phyloP scores from a whole-genome alignment of 1,140 invertebrate genomes.

The Microplitis demolitor region DNA sequence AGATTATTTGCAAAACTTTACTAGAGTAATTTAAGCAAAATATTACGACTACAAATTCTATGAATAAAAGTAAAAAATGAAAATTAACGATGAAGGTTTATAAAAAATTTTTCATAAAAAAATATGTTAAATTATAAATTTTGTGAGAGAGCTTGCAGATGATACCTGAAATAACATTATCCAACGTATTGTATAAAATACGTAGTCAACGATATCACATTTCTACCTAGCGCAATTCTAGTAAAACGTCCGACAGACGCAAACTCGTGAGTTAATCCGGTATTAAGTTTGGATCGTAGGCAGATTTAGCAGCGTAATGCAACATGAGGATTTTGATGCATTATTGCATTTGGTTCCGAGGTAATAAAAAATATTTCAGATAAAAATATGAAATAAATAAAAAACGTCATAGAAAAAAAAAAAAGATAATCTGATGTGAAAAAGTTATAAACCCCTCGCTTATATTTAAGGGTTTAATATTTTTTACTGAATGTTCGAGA shows the following conservation, averaged over 20 bases:
- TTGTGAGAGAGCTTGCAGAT: conserved; percentile 8
- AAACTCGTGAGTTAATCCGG: conserved; percentile 26
- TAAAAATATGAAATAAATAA: background rate
- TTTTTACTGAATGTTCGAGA: background rate
- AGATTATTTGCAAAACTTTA: too few relatives aligned
- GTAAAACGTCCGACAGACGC: conserved; percentile 4
- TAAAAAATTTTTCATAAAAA: background rate
- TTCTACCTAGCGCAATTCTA: conserved; percentile 33
- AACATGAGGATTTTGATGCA: conserved; percentile 16
- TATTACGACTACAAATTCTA: too few relatives aligned
- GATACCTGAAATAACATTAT: background rate
- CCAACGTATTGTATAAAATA: background rate
- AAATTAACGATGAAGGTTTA: background rate
- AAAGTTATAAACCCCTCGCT: background rate
- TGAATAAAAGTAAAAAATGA: too few relatives aligned
- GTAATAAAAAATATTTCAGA: conserved; percentile 5
- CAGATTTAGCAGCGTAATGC: conserved; percentile 32
- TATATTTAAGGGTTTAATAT: background rate
- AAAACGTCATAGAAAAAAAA: background rate
- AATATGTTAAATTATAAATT: conserved; percentile 10
- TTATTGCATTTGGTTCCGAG: conserved; percentile 20
- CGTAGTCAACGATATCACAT: conserved; percentile 45
- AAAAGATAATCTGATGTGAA: background rate
- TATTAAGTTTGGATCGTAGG: conserved; percentile 32
- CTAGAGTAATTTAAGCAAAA: too few relatives aligned